Base-by-base conservation (phyloP, 2,113 vertebrate species). In the Oryzias woworae region DNA sequence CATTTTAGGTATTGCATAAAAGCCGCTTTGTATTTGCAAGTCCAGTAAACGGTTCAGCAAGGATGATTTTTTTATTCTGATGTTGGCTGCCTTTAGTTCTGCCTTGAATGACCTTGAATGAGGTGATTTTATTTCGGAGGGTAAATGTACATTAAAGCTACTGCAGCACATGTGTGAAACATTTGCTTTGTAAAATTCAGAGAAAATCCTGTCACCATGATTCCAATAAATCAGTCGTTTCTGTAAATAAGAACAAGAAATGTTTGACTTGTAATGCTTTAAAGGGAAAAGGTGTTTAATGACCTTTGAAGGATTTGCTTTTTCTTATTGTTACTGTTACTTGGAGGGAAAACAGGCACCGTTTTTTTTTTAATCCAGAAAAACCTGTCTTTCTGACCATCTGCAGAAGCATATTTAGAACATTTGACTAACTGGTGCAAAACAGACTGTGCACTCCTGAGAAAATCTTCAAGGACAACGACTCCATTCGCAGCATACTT, bases 401-500 rank as follows among this genome's bases (percentile, higher is more conserved):
- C 22, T 64, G 45, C 22, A 18, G 17, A 62, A n/a, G 22, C 22
- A 24, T 23, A 50, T 16, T 26, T n/a, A 26, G n/a, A 16, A 42
- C 14, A 15, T 13, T 31, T 44, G 23, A 50, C n/a, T 56, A 31
- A 49, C 36, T 10, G 26, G 44, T 64, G 6, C 15, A 52, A 7
- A 41, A 50, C 14, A 48, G 36, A 36, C 12, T 36, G 49, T 54
- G 31, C 10, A 3, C 13, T 52, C 15, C 15, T 42, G 52, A 17
- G 24, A 18, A 50, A 31, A 36, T 53, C 17, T 47, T 53, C 1
- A 24, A 48, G 22, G 43, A 8, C 42, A 17, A 36, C 53, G 42
- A 52, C 5, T 60, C 23, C 47, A 54, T 69, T 43, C 82, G 68
- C 31, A 77, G 71, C 69, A 71, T 0, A 56, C 28, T 46, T 58